These are phyloP conservation scores for Agrilus mali DNA, from an alignment of 2,888 invertebrate species.

Conservation along the genomic window DNA sequence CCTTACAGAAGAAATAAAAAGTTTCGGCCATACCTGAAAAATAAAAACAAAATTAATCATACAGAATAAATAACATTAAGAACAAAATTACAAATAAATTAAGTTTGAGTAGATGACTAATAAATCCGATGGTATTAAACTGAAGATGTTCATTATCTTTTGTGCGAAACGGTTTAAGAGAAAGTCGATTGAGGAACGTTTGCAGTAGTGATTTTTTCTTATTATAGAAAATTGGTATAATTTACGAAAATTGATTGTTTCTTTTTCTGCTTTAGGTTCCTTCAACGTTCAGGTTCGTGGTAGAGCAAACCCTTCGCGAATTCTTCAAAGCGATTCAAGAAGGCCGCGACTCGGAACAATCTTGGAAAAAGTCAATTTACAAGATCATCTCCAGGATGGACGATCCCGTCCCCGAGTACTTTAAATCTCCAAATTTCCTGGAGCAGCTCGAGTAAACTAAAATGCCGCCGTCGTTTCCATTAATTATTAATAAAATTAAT, in stretches of 20 bases:
- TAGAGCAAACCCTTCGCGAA: slow-evolving; percentile 94
- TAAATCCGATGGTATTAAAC: too few species aligned
- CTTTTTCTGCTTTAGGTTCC: slow-evolving; percentile 64
- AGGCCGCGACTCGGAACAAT: slow-evolving; percentile 95
- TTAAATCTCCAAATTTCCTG: slow-evolving; percentile 98
- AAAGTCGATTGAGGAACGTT: too few species aligned
- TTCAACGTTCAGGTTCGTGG: slow-evolving; percentile 90
- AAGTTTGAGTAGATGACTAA: too few species aligned
- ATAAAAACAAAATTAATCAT: too few species aligned
- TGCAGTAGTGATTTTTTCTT: too few species aligned
- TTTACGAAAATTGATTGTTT: neutral
- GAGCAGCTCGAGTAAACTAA: slow-evolving; percentile 83
- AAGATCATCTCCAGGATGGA: slow-evolving; percentile 99
- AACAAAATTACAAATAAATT: too few species aligned
- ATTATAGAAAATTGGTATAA: too few species aligned
- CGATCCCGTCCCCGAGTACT: slow-evolving; percentile 98
- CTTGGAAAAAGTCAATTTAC: slow-evolving; percentile 99
- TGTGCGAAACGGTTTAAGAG: too few species aligned
- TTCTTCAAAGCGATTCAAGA: slow-evolving; percentile 97
- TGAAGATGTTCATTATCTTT: too few species aligned
- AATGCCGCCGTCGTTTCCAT: slow-evolving; percentile 16
- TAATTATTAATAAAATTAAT: slow-evolving; percentile 10
- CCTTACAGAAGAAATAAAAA: too few species aligned
- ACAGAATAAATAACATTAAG: too few species aligned
- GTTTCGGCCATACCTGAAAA: too few species aligned